Percentiles rank a stretch among this genome's conserved stretches.
Evolutionary conservation across 1,140 invertebrate species (phyloP).

Genomic region (Micrasema minimum): DNA sequence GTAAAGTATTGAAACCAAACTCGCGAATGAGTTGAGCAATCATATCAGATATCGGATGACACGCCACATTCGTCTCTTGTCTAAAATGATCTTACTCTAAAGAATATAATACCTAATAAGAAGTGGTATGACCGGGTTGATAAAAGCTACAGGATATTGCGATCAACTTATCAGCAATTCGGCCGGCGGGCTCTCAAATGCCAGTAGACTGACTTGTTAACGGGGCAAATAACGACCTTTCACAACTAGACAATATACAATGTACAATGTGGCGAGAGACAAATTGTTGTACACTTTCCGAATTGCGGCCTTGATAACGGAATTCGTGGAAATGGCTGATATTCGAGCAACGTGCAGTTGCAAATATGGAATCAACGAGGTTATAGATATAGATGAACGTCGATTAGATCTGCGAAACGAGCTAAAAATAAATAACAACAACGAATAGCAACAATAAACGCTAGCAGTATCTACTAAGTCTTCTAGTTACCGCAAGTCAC

Average conservation of each 20-base stretch:
- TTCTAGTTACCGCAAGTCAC: not conserved
- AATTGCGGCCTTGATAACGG: constrained; percentile 16
- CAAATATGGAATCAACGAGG: not conserved
- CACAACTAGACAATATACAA: constrained; percentile 5
- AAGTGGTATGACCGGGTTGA: not conserved
- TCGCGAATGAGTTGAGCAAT: too few species aligned
- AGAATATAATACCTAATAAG: not conserved
- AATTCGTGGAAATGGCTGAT: constrained; percentile 11
- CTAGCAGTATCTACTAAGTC: not conserved
- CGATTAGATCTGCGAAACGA: not conserved
- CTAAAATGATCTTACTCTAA: too few species aligned
- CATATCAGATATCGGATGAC: not conserved
- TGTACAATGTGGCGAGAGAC: constrained; percentile 10
- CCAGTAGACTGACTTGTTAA: constrained; percentile 8
- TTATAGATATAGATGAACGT: not conserved
- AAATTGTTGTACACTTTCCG: constrained; percentile 25
- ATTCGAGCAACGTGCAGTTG: not conserved
- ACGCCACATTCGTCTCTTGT: not conserved
- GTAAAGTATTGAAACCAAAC: too few species aligned
- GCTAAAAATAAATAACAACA: not conserved
- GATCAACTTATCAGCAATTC: not conserved
- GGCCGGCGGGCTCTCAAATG: constrained; percentile 2
- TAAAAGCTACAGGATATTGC: constrained; percentile 8
- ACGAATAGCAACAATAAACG: not conserved
- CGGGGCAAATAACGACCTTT: constrained; percentile 20